Conservation (phyloP, 2,888 invertebrate species). For the Pachycephus smyrnensis region DNA sequence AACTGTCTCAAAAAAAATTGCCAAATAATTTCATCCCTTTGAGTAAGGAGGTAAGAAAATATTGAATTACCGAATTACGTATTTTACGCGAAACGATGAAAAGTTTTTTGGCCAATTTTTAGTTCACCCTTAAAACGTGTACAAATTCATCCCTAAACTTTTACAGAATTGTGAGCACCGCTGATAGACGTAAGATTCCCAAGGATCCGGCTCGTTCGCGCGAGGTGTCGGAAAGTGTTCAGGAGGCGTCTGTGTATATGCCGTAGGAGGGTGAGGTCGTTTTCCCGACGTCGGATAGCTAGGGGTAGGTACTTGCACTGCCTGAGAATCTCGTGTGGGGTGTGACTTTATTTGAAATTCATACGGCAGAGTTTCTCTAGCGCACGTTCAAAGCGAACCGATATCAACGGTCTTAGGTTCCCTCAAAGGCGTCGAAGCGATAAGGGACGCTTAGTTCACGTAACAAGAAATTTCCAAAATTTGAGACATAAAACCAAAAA, state of each 20-base stretch:
- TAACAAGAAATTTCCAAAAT: too few relatives aligned
- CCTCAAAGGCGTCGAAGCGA: constrained; percentile 47
- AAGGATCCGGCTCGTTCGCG: constrained; percentile 24
- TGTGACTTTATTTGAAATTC: constrained; percentile 51
- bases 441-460: too few relatives aligned
- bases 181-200: constrained; percentile 35
- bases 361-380: constrained; percentile 36
- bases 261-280: neutral
- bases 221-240: constrained; percentile 25
- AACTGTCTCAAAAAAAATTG: too few relatives aligned
- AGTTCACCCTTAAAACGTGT: too few relatives aligned
- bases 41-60: too few relatives aligned
- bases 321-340: constrained; percentile 19
- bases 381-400: constrained; percentile 45
- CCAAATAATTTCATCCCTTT: too few relatives aligned
- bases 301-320: constrained; percentile 6
- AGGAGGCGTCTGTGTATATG: neutral
- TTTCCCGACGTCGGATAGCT: constrained; percentile 18
- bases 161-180: constrained; percentile 19
- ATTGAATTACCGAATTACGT: too few relatives aligned
- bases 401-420: constrained; percentile 45
- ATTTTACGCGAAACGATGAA: too few relatives aligned
- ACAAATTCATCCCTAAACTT: neutral
- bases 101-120: too few relatives aligned
- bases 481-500: too few relatives aligned